Base-by-base conservation (phyloP, 2,888 invertebrate species). In the Noctua janthina region DNA sequence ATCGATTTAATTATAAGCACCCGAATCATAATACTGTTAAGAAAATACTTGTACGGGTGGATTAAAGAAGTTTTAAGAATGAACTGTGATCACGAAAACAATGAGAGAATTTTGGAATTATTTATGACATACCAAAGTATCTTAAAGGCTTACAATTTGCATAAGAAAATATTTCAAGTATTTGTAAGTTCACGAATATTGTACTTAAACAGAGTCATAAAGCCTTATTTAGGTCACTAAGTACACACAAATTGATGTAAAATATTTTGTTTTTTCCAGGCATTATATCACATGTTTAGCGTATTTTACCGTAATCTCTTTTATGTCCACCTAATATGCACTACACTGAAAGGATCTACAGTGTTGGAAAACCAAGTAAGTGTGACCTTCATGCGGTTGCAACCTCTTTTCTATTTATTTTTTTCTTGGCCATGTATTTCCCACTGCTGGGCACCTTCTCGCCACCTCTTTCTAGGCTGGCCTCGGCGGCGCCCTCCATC, bases 81-180 rank as follows among this genome's bases (percentile, higher is more conserved):
- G 20, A 56, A 49, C 23, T 10, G 23, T 29, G 56, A 67, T 15
- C 1, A 49, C 0, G n/a, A 67, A 39, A 56, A 29, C 20, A 35
- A 49, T 11, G 78, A 46, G 2, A 2, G 23, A 4, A 39, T 49
- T 67, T 4, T 7, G 1, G 35, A 49, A n/a, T 49, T 78, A 35
- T 35, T 78, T 67, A 15, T 10, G 35, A 78, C 54, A 68, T 78
- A 78, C 49, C 3, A 78, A 4, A 29, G 7, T 39, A 78, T 78
- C 2, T n/a, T 78, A 4, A 15, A 56, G 35, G 23, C 20, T 67
- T 78, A 78, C 35, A 17, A 56, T 10, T 46, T 78, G 56, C 67
- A n/a, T 20, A 66, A 56, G 20, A 77, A 10, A 20, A 39, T 78
- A 39, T 78, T 35, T 7, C 35, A 56, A 54, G 66, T 67, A 35